Conservation (phyloP, 1,140 invertebrate species). For the Triops longicaudatus region DNA sequence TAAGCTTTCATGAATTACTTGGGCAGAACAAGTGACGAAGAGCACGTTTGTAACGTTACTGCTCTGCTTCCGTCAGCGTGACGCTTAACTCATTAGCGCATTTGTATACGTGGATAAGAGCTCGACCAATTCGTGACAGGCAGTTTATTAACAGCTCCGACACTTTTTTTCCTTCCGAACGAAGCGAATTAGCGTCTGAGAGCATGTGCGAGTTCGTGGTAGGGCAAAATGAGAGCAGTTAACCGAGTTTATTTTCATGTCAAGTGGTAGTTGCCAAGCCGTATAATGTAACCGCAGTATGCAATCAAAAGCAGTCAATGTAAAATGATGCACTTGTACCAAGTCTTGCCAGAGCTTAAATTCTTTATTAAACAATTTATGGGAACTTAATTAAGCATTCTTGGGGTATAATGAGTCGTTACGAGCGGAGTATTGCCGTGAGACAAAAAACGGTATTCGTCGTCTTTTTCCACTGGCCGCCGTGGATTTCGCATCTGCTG, state of each 20-base stretch:
- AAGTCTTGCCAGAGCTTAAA: background rate
- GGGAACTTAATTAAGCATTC: background rate
- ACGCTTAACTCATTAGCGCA: conserved; percentile 2
- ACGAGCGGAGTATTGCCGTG: too few relatives aligned
- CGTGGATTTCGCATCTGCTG: background rate
- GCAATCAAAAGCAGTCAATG: background rate
- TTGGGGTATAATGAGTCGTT: too few relatives aligned
- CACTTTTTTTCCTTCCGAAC: background rate
- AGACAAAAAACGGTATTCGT: background rate
- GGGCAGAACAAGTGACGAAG: background rate
- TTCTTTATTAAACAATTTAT: conserved; percentile 1
- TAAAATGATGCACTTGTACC: background rate
- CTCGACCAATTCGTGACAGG: background rate
- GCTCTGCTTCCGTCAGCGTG: background rate
- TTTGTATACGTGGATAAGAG: background rate
- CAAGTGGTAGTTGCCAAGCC: background rate
- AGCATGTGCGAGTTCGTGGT: background rate
- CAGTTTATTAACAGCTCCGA: background rate
- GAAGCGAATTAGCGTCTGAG: background rate
- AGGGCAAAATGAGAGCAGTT: background rate
- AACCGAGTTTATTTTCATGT: background rate
- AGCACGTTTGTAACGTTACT: background rate
- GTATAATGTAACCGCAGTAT: background rate
- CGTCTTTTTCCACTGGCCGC: background rate
- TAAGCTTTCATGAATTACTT: background rate